Evolutionary conservation across 2,888 invertebrate genomes (phyloP).

Genomic region (Synergus laeviventris): DNA sequence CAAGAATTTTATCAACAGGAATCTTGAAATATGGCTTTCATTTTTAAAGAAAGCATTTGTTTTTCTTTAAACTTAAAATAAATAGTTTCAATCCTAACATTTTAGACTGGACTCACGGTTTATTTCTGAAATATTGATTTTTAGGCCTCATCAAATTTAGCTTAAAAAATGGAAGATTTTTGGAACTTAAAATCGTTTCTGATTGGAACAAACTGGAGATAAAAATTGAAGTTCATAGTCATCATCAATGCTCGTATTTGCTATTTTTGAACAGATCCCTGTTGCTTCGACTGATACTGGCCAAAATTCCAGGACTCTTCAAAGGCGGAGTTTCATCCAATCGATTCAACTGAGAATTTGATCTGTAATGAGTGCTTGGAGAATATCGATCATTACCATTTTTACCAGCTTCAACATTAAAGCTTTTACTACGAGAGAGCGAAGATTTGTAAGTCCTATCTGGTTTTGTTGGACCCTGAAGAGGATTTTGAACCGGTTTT

Average conservation of each 20-base stretch:
- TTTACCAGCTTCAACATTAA: constrained; percentile 85
- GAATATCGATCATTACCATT: constrained; percentile 64
- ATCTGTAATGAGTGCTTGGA: constrained; percentile 76
- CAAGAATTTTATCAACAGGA: background rate
- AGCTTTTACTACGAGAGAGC: constrained; percentile 88
- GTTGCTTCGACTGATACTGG: constrained; percentile 90
- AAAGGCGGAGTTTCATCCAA: constrained; percentile 84
- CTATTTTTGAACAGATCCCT: constrained; percentile 84
- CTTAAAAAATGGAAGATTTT: background rate
- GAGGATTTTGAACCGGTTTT: constrained; percentile 47
- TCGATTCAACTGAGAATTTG: constrained; percentile 86
- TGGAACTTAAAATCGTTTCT: background rate
- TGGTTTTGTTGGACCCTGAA: constrained; percentile 78
- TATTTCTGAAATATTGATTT: background rate
- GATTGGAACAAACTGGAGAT: background rate
- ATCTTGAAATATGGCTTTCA: constrained; percentile 1
- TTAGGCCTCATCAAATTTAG: background rate
- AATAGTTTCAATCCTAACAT: background rate
- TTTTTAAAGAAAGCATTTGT: background rate
- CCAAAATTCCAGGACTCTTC: constrained; percentile 91
- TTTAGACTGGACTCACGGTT: background rate
- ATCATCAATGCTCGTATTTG: constrained; percentile 54
- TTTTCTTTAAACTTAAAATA: background rate
- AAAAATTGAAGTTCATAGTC: background rate
- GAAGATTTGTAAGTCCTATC: constrained; percentile 86